Evolutionary conservation across 2,797 vertebrate species (phyloP).

Genomic region (Tachyglossus aculeatus): DNA sequence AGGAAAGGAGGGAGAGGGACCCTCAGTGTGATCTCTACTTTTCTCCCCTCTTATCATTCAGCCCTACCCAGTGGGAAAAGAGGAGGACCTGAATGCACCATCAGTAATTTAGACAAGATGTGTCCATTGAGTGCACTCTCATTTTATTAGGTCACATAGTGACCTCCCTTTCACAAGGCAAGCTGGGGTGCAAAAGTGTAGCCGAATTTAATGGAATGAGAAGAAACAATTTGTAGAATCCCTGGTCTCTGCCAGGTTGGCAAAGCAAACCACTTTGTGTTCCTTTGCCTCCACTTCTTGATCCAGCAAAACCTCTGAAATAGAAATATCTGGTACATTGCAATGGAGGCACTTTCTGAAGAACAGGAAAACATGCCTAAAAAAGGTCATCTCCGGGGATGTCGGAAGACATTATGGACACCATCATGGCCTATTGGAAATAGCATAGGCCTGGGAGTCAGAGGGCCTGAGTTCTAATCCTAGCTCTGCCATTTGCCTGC

Average conservation of each 20-base stretch:
- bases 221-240: not conserved
- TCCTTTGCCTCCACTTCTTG: not conserved
- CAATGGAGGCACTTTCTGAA: not conserved
- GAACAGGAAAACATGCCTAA: not conserved
- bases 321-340: not conserved
- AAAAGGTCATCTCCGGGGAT: not conserved
- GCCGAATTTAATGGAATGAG: not conserved
- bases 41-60: conserved; percentile 14
- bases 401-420: not conserved
- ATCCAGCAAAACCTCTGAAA: not conserved
- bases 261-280: not conserved
- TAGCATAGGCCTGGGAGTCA: too few relatives aligned
- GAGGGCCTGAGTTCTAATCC: too few relatives aligned
- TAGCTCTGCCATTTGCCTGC: too few relatives aligned
- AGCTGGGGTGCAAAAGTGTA: not conserved
- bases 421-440: too few relatives aligned
- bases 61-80: rapidly evolving
- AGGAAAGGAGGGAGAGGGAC: too few relatives aligned
- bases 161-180: not conserved
- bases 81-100: conserved; percentile 12
- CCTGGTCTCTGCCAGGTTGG: not conserved
- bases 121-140: not conserved
- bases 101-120: conserved; percentile 21
- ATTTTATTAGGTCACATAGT: not conserved
- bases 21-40: rapidly evolving